These are phyloP conservation scores for Ctenicera cuprea DNA, from an alignment of 2,888 invertebrate species.

Conservation along the genomic window DNA sequence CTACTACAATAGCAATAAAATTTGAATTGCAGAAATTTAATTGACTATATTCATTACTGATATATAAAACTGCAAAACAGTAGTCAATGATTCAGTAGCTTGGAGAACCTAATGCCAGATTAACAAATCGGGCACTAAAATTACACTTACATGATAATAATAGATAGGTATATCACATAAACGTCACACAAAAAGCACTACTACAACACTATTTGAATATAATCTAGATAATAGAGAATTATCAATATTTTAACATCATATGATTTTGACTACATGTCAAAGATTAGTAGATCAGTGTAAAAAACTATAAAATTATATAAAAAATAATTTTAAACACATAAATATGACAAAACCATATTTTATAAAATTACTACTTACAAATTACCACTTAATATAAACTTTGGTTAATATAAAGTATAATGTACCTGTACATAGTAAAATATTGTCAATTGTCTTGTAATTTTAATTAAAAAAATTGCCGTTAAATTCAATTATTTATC, in stretches of 20 bases:
- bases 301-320: constrained; percentile 70
- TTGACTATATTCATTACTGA: constrained; percentile 55
- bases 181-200: constrained; percentile 75
- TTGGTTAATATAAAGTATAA: constrained; percentile 67
- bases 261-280: constrained; percentile 63
- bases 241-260: constrained; percentile 65
- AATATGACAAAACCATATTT: constrained; percentile 63
- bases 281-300: constrained; percentile 64
- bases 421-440: constrained; percentile 63
- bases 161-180: constrained; percentile 73
- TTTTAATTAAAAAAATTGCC: not conserved
- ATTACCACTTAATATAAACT: constrained; percentile 66
- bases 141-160: constrained; percentile 62
- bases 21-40: constrained; percentile 51
- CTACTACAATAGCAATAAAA: constrained; percentile 40
- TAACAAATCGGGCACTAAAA: constrained; percentile 58
- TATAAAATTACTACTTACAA: constrained; percentile 65
- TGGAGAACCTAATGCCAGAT: constrained; percentile 55
- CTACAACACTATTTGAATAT: constrained; percentile 69
- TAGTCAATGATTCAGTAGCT: constrained; percentile 53
- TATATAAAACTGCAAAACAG: constrained; percentile 35
- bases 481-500: too few relatives aligned
- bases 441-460: constrained; percentile 13
- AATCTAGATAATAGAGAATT: constrained; percentile 68
- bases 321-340: constrained; percentile 65